Base-by-base conservation (phyloP, 2,113 vertebrate species). In the Okapia johnstoni region DNA sequence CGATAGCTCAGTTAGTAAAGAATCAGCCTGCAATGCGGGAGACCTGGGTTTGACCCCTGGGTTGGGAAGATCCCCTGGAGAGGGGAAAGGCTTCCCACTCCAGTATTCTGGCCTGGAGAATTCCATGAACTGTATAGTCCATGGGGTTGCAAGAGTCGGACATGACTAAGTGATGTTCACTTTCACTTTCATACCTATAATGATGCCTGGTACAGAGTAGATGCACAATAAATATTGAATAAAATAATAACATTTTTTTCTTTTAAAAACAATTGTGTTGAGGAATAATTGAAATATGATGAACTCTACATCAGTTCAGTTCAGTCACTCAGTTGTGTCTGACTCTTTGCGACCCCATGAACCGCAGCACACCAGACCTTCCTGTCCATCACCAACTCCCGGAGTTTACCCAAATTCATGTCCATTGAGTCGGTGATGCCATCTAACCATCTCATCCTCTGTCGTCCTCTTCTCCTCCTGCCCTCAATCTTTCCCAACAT, bases 161-260 rank as follows among this genome's bases (percentile, higher is more conserved):
- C 19, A 1, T 4, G 5, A 70, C 10, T 70, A 70, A 70, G n/a
- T 0, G n/a, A 23, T 10, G 23, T 70, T 70, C n/a, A 70, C 58
- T 60, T 60, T 60, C 58, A 60, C 66, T 70, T 70, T 70, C n/a
- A 70, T 70, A 40, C 17, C 25, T 28, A 40, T 28, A 60, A 33
- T 5, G 8, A 33, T 70, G 11, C 28, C 55, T 70, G 14, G 36
- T 21, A 48, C 50, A 66, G 73, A 50, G 50, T 40, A 54, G 48
- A 26, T 66, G n/a, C 43, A 86, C 17, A 83, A 86, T 52, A 55
- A 84, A 85, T 50, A 55, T 60, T 88, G 84, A 94, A 43, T 55
- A 84, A 79, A 58, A 63, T 14, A 83, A 40, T 95, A 52, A 85
- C 92, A 43, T 88, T 21, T 57, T 83, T 87, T 95, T 58, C 7